Conservation (phyloP, 2,888 invertebrate genomes). For the Chrysolina oricalcia region DNA sequence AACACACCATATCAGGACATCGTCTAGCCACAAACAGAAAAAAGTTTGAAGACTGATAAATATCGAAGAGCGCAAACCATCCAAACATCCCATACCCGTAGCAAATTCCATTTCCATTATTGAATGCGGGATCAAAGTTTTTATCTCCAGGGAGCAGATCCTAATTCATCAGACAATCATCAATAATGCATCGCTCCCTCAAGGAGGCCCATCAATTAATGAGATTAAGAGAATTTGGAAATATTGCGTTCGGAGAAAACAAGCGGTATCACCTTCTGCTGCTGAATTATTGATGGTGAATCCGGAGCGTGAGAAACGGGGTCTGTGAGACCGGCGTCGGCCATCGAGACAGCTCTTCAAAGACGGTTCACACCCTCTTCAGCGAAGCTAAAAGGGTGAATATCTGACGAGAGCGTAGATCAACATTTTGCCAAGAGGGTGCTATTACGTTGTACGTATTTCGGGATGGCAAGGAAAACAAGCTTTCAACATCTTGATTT, state of each 20-base stretch:
- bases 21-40: no score
- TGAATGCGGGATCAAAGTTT: background rate
- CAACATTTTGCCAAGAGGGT: background rate
- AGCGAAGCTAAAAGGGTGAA: constrained; percentile 23
- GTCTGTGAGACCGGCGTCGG: background rate
- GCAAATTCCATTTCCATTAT: constrained; percentile 15
- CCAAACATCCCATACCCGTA: background rate
- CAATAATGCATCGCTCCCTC: constrained; percentile 36
- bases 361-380: constrained; percentile 26
- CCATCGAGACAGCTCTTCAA: background rate
- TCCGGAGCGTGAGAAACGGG: constrained; percentile 18
- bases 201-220: constrained; percentile 44
- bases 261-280: constrained; percentile 49
- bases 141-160: constrained; percentile 3
- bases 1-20: no score
- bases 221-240: constrained; percentile 43
- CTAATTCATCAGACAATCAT: constrained; percentile 26
- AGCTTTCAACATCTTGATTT: background rate
- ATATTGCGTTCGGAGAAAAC: constrained; percentile 42
- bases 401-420: constrained; percentile 2
- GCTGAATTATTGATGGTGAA: constrained; percentile 46
- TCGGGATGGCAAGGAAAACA: background rate
- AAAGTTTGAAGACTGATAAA: no score
- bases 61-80: background rate
- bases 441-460: background rate